Evolutionary conservation across 1,140 invertebrate species (phyloP), one percentile per base, ranked within the genome.

Genomic region (Pollicipes pollicipes): DNA sequence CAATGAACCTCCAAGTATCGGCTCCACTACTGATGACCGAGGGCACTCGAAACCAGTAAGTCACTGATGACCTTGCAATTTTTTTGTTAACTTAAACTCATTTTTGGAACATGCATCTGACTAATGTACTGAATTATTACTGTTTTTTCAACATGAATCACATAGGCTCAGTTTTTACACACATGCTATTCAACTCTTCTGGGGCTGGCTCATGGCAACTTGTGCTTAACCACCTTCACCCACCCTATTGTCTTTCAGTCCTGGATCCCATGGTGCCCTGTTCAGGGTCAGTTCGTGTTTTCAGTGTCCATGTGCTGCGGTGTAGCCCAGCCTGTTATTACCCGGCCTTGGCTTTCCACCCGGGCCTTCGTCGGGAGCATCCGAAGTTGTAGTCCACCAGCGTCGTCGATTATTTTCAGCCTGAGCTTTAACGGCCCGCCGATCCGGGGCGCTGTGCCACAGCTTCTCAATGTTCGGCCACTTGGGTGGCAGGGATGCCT

Each of bases 1-100:
- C 78, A 93, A 97, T 68, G 96, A 98, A 81, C 95, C 96, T 58
- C 95, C 95, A 0, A 95, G 93, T 80, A 93, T 98, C 73, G 95
- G 96, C 68, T 95, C 93, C 4, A 97, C 95, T 13, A 96, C 95
- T 63, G 95, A 98, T 82, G 95, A 97, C 80, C 88, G 93, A 82
- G 95, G 95, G 26, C 92, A 97, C 79, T 93, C 90, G 3, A 86
- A 91, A 76, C 95, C 95, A 0, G 93, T 89, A 83, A 84, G 81
- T 81, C 70, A 71, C 64, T 64, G 71, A 35, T 29, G 16, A 24
- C 13, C 4, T 30, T 3, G 66, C 26, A 69, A 70, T 58, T n/a
- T 66, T 10, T 8, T 27, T 66, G 58, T 45, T 21, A 27, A 13
- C 58, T 31, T 26, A 70, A 0, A 28, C 32, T 28, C 1, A 26